Conservation (phyloP, 2,888 invertebrate genomes). For the Drosophila limbata region DNA sequence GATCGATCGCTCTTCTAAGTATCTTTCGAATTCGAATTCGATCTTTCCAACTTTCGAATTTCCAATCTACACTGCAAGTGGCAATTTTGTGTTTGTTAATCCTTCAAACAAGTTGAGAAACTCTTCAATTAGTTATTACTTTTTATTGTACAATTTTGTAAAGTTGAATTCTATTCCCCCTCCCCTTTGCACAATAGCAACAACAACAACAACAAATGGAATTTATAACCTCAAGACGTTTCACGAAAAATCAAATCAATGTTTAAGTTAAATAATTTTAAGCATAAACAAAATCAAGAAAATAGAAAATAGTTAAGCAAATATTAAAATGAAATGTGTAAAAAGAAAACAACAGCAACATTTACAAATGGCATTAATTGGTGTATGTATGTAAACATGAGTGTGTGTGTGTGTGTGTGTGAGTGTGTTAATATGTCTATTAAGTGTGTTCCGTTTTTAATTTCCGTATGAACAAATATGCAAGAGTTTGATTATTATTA, state of each 20-base stretch:
- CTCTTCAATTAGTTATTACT: not conserved
- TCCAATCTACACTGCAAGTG: slow-evolving; percentile 65
- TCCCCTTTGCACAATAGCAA: slow-evolving; percentile 17
- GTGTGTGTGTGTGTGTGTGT: slow-evolving; percentile 22
- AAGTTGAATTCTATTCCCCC: slow-evolving; percentile 23
- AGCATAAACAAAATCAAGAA: slow-evolving; percentile 40
- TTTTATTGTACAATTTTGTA: slow-evolving; percentile 32
- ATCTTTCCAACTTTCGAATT: slow-evolving; percentile 33
- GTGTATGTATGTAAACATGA: slow-evolving; percentile 22
- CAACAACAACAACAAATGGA: slow-evolving; percentile 37
- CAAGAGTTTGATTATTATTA: slow-evolving; percentile 69
- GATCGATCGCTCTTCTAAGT: slow-evolving; percentile 4
- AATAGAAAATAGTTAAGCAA: slow-evolving; percentile 46
- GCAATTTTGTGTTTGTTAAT: slow-evolving; percentile 19
- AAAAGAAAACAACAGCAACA: slow-evolving; percentile 44
- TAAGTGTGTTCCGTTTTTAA: slow-evolving; percentile 67
- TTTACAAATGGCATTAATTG: slow-evolving; percentile 71
- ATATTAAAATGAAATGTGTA: slow-evolving; percentile 40
- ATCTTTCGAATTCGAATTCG: slow-evolving; percentile 11
- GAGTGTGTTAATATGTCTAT: slow-evolving; percentile 19
- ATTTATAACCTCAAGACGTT: slow-evolving; percentile 63
- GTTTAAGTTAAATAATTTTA: slow-evolving; percentile 83
- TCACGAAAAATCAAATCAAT: slow-evolving; percentile 73
- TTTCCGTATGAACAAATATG: slow-evolving; percentile 72
- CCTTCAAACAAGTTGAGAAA: not conserved